Percentiles rank a stretch among this genome's conserved stretches.
These are phyloP conservation scores for Pangasius macronema DNA, from an alignment of 2,797 vertebrate genomes.

Conservation along the genomic window DNA sequence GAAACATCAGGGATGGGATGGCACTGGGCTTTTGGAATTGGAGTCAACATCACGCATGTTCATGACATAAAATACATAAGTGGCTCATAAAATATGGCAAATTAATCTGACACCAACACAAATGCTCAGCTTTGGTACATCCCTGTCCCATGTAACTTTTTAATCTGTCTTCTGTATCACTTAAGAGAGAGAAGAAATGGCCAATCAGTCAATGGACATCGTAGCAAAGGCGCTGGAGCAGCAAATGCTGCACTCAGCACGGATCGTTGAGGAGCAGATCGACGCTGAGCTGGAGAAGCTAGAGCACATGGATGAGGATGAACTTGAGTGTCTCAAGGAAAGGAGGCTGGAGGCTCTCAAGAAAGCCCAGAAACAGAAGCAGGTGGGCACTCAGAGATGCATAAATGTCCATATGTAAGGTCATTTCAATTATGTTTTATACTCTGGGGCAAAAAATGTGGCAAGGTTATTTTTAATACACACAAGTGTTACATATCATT, in stretches of 20 bases:
- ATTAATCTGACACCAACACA: background rate
- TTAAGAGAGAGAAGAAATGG: conserved; percentile 68
- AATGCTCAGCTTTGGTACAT: too few species aligned
- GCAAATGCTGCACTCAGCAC: conserved; percentile 84
- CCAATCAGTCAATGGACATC: conserved; percentile 79
- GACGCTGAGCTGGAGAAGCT: conserved; percentile 88
- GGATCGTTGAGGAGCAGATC: conserved; percentile 87
- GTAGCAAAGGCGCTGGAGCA: conserved; percentile 87
- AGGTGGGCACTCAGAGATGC: conserved; percentile 70
- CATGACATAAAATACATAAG: background rate
- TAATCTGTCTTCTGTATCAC: conserved; percentile 18
- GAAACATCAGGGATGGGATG: background rate
- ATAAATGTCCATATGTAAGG: background rate
- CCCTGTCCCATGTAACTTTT: background rate
- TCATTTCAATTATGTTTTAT: background rate
- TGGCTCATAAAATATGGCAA: too few species aligned
- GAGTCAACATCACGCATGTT: background rate
- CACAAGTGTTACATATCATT: background rate
- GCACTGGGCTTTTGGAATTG: background rate
- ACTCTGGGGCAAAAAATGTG: background rate
- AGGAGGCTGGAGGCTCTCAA: conserved; percentile 89
- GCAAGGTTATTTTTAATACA: background rate
- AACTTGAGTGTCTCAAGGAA: conserved; percentile 89
- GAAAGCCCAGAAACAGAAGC: conserved; percentile 96
- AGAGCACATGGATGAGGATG: conserved; percentile 91